Conservation (phyloP, 1,140 invertebrate species). For the Cecropterus lyciades region DNA sequence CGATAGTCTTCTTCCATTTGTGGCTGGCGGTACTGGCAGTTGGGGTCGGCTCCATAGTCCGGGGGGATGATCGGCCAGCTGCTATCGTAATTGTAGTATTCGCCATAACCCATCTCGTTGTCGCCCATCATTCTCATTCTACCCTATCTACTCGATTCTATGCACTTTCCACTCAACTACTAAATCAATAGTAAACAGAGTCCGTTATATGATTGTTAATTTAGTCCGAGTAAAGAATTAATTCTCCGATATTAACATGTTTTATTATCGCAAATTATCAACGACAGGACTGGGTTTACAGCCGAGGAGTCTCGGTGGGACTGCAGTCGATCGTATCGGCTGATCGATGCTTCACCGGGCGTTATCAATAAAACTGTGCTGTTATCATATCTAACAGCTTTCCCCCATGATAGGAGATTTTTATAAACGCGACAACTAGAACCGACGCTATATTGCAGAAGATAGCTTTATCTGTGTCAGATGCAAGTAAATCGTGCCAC, state of each 20-base stretch:
- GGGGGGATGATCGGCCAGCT: conserved; percentile 88
- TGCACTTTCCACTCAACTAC: conserved; percentile 33
- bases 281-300: conserved; percentile 9
- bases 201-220: conserved; percentile 32
- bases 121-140: conserved; percentile 84
- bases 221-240: conserved; percentile 38
- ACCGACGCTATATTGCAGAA: conserved; percentile 57
- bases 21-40: conserved; percentile 72
- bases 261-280: conserved; percentile 14
- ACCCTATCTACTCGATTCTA: conserved; percentile 36
- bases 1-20: conserved; percentile 85
- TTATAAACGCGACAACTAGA: conserved; percentile 64
- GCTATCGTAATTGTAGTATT: conserved; percentile 87
- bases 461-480: conserved; percentile 70
- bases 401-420: conserved; percentile 77
- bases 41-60: conserved; percentile 84
- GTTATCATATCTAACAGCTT: conserved; percentile 83
- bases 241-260: conserved; percentile 45
- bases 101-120: conserved; percentile 76
- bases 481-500: conserved; percentile 49
- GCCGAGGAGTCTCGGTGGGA: conserved; percentile 41
- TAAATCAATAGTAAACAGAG: conserved; percentile 33
- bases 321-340: conserved; percentile 65
- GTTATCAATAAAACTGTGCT: conserved; percentile 81
- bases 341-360: conserved; percentile 74